phyloP scores from a whole-genome alignment of 2,888 invertebrate genomes.

The Rugalucina vietnamica region DNA sequence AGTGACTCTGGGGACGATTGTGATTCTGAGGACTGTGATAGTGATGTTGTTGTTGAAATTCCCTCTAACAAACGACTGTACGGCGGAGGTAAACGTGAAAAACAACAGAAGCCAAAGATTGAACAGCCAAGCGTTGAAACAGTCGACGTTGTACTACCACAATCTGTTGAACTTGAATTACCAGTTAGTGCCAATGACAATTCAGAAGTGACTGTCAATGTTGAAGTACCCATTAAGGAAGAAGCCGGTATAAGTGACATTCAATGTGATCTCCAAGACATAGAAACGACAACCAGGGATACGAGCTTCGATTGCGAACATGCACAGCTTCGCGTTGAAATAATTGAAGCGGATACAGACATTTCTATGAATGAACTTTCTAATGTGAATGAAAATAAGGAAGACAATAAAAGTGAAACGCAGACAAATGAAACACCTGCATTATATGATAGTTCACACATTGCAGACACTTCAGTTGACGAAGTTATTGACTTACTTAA shows the following conservation, averaged over 20 bases:
- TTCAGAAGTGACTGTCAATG: too few relatives aligned
- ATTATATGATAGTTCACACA: not conserved
- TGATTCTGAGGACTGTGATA: not conserved
- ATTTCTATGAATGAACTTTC: not conserved
- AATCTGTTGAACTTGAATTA: not conserved
- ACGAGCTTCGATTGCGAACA: not conserved
- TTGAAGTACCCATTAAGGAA: too few relatives aligned
- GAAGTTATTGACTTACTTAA: conserved; percentile 4
- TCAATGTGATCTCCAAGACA: not conserved
- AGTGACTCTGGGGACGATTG: not conserved
- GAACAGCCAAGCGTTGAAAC: not conserved
- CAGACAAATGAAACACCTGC: not conserved
- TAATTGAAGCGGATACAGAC: not conserved
- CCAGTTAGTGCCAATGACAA: not conserved
- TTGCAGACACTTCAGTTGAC: not conserved
- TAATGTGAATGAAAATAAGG: not conserved
- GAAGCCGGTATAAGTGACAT: too few relatives aligned
- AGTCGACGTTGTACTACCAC: not conserved
- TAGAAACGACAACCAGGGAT: not conserved
- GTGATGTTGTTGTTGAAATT: not conserved
- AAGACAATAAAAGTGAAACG: not conserved
- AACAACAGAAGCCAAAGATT: not conserved
- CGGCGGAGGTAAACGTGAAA: not conserved
- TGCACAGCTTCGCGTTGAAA: not conserved
- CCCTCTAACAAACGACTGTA: not conserved